Evolutionary conservation across 2,888 invertebrate species (phyloP).

Genomic region (Tridacna gigas): DNA sequence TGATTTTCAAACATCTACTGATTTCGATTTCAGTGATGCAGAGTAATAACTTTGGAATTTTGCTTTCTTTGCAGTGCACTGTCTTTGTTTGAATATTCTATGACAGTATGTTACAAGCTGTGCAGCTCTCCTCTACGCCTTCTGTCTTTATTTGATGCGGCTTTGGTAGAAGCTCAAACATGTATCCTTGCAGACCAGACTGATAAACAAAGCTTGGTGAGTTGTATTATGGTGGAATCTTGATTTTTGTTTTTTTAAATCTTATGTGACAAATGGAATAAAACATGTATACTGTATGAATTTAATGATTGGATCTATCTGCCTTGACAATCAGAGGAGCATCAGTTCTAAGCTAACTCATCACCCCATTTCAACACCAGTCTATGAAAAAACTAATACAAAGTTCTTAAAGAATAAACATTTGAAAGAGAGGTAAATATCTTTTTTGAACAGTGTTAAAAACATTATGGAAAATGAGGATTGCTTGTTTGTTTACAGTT

Average conservation of each 20-base stretch:
- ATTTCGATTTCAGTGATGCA: neutral
- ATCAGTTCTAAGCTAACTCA: too few relatives aligned
- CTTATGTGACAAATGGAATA: neutral
- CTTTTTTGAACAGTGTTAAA: too few relatives aligned
- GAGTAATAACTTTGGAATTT: too few relatives aligned
- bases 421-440: too few relatives aligned
- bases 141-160: constrained; percentile 88
- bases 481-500: too few relatives aligned
- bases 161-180: constrained; percentile 80
- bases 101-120: constrained; percentile 89
- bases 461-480: too few relatives aligned
- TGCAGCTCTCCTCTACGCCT: constrained; percentile 88
- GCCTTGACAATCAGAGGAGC: neutral
- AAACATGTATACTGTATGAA: neutral
- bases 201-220: constrained; percentile 65
- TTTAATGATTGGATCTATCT: neutral
- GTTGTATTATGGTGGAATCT: neutral
- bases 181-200: constrained; percentile 87
- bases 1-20: neutral
- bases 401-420: too few relatives aligned
- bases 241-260: too few relatives aligned
- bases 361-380: too few relatives aligned
- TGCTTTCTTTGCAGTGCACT: constrained; percentile 76
- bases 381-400: too few relatives aligned
- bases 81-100: constrained; percentile 87